phyloP scores from a whole-genome alignment of 2,888 invertebrate genomes.

The Plebejus argus region DNA sequence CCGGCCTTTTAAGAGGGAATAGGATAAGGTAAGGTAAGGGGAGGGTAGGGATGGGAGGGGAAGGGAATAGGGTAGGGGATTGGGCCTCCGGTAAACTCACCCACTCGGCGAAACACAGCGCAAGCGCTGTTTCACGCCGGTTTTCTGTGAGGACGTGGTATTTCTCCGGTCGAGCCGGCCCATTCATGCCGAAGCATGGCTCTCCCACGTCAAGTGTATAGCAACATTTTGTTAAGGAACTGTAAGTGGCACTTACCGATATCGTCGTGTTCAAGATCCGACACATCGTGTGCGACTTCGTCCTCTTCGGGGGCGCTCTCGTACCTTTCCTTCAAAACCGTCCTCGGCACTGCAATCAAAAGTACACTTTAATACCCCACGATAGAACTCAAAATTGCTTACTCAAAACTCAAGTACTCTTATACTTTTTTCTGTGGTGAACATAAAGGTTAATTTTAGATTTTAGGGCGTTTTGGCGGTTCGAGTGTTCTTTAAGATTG shows the following conservation, averaged over 20 bases:
- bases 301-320: constrained; percentile 90
- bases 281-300: constrained; percentile 82
- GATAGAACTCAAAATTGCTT: constrained; percentile 47
- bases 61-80: too few species aligned
- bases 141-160: too few species aligned
- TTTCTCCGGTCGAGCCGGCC: too few species aligned
- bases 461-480: constrained; percentile 54
- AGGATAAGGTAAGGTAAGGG: too few species aligned
- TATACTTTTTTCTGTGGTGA: constrained; percentile 51
- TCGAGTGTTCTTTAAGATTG: constrained; percentile 50
- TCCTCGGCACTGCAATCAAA: constrained; percentile 86
- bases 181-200: too few species aligned
- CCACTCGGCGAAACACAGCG: too few species aligned
- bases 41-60: too few species aligned
- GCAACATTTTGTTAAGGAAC: neutral
- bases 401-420: constrained; percentile 44
- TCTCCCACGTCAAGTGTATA: too few species aligned
- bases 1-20: too few species aligned
- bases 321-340: constrained; percentile 90
- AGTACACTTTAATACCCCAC: constrained; percentile 50
- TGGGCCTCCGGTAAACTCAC: too few species aligned
- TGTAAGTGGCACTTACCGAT: constrained; percentile 65
- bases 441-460: constrained; percentile 66
- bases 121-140: too few species aligned
- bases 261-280: constrained; percentile 75